Evolutionary conservation across 2,797 vertebrate species (phyloP), one percentile per base, ranked within the genome.

Genomic region (Myotis planiceps): DNA sequence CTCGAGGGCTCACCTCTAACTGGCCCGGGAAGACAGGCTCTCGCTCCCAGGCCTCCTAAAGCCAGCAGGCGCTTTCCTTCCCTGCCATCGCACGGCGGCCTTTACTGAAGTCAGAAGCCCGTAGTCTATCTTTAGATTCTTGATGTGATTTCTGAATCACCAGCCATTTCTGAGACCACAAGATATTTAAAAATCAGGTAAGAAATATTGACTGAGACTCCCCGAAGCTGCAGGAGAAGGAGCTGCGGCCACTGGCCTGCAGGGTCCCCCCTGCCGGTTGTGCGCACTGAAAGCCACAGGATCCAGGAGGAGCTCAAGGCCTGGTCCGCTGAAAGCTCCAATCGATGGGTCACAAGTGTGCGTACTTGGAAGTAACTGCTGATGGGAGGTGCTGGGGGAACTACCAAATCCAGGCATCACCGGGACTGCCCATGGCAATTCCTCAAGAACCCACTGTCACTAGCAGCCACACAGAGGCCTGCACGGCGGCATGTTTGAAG

Each of bases 371-470:
- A 99, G 99, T 98, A 98, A 98, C 98, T 96, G 95, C 98, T 98
- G 99, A 99, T 98, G 98, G 98, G 97, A 99, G 99, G 99, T 99
- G 99, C 98, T 80, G 97, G 98, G 98, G 99, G 99, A 99, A 99
- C 99, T 99, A 99, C 99, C 99, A 86, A 99, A 99, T 99, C 99
- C 99, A 99, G 99, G 98, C 99, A 98, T 99, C 99, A 99, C 99
- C 99, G 98, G 99, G 99, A 98, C 98, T 99, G 98, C 97, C 98
- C 97, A 85, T 89, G 98, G 99, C 99, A 99, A 99, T 99, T 99
- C 99, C 99, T 99, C 99, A 99, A 99, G 98, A 98, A 97, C 10
- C 23, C 4, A 4, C 55, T 27, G 23, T 98, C 98, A 98, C 97
- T 21, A 68, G 97, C 98, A 98, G 98, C 99, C 99, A 98, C 98